Evolutionary conservation across 2,113 vertebrate genomes (phyloP), one percentile per base, ranked within the genome.

Genomic region (Salvelinus namaycush): DNA sequence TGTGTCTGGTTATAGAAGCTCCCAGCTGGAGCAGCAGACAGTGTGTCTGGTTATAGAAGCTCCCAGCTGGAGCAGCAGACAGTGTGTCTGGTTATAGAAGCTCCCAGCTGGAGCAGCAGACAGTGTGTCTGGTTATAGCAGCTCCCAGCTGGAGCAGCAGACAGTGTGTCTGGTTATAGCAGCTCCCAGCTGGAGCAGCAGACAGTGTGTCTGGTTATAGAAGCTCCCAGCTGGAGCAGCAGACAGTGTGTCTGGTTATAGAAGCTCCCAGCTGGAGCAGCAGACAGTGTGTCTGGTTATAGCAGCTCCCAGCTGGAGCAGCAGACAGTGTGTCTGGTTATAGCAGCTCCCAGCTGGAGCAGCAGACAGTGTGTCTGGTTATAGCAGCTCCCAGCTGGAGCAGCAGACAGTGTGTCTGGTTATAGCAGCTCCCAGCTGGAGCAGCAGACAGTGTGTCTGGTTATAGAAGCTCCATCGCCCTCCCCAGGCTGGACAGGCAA

Each of bases 401-500:
- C 34, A 34, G 4, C 20, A 59, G 57, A 39, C 34, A 39, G 34
- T 9, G 34, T 8, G 34, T 39, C 7, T 39, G 34, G 34, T 39
- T 39, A 39, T 39, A 39, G 7, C 9, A 39, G 34, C 34, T 9
- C 7, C 34, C 34, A 39, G 8, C 34, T 39, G 26, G 62, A 66
- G 64, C 9, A 12, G 27, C 26, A 66, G 27, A 77, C 31, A 29
- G 34, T 39, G 34, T 8, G 8, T 39, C 7, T 39, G 34, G 34
- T 39, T 39, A 2, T 18, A 78, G 86, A 72, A 84, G 79, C 68
- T 72, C 6, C 72, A 82, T 31, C 79, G 66, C 90, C 91, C 84
- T 86, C 91, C 8, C 80, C 85, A 90, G 91, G 91, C 78, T 2
- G 11, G 14, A 48, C 22, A 69, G 0, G 77, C 62, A 88, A 75